Conservation (phyloP, 2,888 invertebrate genomes). For the Capitulum mitella region DNA sequence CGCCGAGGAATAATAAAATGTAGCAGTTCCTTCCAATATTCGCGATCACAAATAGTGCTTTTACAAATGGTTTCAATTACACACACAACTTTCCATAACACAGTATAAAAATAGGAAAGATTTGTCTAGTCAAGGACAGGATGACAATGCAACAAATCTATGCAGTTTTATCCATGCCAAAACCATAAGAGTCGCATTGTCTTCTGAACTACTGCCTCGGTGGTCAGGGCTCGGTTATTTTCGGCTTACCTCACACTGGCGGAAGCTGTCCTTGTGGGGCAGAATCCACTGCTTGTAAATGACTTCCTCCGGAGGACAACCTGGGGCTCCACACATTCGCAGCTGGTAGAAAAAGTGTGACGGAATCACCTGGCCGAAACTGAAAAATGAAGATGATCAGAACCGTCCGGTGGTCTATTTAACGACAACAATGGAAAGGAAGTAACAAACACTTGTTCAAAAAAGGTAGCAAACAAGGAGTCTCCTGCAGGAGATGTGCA, state of each 20-base stretch:
- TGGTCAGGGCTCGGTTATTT: background rate
- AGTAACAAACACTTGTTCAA: background rate
- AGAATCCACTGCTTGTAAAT: background rate
- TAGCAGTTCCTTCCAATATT: too few relatives aligned
- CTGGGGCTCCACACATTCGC: background rate
- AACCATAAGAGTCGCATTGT: background rate
- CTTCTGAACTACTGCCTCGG: background rate
- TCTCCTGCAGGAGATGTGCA: background rate
- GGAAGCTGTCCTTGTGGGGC: background rate
- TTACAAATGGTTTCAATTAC: background rate
- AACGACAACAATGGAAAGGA: background rate
- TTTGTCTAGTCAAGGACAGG: too few relatives aligned
- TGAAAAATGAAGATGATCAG: background rate
- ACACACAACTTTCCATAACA: background rate
- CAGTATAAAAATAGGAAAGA: background rate
- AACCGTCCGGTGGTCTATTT: background rate
- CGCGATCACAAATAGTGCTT: too few relatives aligned
- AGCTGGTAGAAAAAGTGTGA: conserved; percentile 15
- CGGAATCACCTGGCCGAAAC: background rate
- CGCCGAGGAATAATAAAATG: too few relatives aligned
- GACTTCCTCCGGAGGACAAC: background rate
- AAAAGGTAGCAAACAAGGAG: background rate
- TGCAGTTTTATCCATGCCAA: background rate
- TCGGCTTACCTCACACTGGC: background rate
- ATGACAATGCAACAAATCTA: too few relatives aligned